Conservation (phyloP, 2,888 invertebrate species). For the Scaeva pyrastri region DNA sequence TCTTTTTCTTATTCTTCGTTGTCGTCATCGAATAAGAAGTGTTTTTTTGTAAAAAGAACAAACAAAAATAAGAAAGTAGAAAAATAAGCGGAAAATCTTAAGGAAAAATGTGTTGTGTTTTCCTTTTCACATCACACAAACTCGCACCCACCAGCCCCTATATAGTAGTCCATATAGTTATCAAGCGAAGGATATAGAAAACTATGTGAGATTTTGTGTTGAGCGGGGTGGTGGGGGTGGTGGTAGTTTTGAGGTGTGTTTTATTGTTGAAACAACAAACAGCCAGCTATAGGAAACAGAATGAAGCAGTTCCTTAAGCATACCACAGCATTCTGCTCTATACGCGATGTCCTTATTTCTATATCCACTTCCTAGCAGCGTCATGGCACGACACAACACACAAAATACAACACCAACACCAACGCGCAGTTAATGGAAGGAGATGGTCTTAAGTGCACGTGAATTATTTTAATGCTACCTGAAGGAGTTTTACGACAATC, state of each 20-base stretch:
- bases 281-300: constrained; percentile 6
- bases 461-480: constrained; percentile 83
- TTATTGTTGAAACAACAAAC: constrained; percentile 25
- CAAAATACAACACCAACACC: neutral
- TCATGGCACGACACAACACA: neutral
- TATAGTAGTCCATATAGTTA: too few relatives aligned
- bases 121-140: constrained; percentile 52
- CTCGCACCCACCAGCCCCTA: neutral
- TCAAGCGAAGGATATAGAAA: neutral
- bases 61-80: constrained; percentile 66
- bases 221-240: too few relatives aligned
- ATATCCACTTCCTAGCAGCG: constrained; percentile 10
- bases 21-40: neutral
- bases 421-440: constrained; percentile 30
- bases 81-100: constrained; percentile 74
- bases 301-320: constrained; percentile 3
- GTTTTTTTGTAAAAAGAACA: constrained; percentile 62
- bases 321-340: neutral
- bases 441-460: constrained; percentile 82
- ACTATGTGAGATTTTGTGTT: constrained; percentile 16
- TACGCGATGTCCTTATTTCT: constrained; percentile 5
- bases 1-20: neutral
- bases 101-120: constrained; percentile 79
- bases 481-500: constrained; percentile 78
- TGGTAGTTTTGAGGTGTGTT: too few relatives aligned